Percentiles rank a stretch among this genome's conserved stretches.
phyloP scores from a whole-genome alignment of 1,140 invertebrate genomes.

The Diabrotica virgifera region DNA sequence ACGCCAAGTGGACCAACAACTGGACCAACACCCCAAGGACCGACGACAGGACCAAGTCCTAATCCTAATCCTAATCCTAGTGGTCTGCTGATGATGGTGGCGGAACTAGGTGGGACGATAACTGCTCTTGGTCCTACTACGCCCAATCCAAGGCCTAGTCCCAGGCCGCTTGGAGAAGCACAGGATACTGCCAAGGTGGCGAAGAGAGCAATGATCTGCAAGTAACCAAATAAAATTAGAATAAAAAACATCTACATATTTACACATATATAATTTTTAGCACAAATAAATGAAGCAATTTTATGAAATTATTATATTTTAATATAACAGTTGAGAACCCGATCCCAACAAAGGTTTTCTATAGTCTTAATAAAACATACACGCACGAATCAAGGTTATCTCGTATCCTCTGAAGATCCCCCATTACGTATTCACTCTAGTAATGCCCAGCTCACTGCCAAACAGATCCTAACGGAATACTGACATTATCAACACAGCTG shows the following conservation, averaged over 20 bases:
- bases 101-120: constrained; percentile 5
- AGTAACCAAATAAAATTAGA: neutral
- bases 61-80: constrained; percentile 8
- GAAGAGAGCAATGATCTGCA: constrained; percentile 28
- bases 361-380: too few relatives aligned
- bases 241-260: neutral
- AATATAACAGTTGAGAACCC: neutral
- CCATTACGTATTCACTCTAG: too few relatives aligned
- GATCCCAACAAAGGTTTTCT: too few relatives aligned
- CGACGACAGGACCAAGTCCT: constrained; percentile 16
- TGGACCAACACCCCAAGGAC: constrained; percentile 11
- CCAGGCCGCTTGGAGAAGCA: constrained; percentile 25
- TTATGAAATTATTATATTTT: neutral
- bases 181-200: constrained; percentile 30
- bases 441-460: too few relatives aligned
- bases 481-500: too few relatives aligned
- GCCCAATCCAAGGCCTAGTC: constrained; percentile 7
- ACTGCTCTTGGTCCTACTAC: constrained; percentile 13
- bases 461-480: too few relatives aligned
- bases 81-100: constrained; percentile 22
- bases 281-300: neutral
- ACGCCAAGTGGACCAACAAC: constrained; percentile 11
- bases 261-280: neutral
- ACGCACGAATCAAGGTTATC: neutral
- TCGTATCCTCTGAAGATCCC: neutral